Evolutionary conservation across 53 echinoderm and acorn worm species (phyloP).

Genomic region (Temnopleurus reevesii): DNA sequence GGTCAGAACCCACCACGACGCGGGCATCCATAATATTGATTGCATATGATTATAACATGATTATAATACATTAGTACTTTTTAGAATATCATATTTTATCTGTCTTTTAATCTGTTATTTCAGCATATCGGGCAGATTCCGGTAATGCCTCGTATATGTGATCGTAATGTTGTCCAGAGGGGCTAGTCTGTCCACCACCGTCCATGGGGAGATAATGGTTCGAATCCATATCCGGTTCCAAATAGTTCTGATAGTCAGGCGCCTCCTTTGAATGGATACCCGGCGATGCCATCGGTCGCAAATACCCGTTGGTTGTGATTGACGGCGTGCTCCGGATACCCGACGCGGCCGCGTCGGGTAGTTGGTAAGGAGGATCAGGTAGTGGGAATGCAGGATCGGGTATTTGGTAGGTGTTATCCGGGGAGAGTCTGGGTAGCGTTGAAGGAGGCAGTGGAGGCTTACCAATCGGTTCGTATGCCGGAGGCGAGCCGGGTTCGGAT

Average conservation of each 20-base stretch:
- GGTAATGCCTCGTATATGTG: conserved; percentile 1
- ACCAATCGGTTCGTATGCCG: conserved; percentile 9
- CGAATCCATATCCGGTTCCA: not conserved
- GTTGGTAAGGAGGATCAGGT: not conserved
- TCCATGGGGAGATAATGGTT: conserved; percentile 4
- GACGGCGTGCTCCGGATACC: not conserved
- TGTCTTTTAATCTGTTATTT: not conserved
- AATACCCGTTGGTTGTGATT: not conserved
- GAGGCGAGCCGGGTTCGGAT: not conserved
- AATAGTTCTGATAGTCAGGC: not conserved
- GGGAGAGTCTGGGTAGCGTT: not conserved
- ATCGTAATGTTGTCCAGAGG: not conserved
- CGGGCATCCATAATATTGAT: too few relatives aligned
- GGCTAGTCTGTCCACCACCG: not conserved
- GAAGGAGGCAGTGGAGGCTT: not conserved
- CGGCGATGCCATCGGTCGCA: not conserved
- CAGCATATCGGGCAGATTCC: not conserved
- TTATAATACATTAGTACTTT: too few relatives aligned
- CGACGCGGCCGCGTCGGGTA: not conserved
- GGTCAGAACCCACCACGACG: too few relatives aligned
- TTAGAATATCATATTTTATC: too few relatives aligned
- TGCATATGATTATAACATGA: too few relatives aligned
- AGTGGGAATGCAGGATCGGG: too few relatives aligned
- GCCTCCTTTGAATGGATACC: not conserved
- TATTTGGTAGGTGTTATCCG: not conserved